Evolutionary conservation across 2,797 vertebrate genomes (phyloP).

Genomic region (Gymnopithys bicolor): DNA sequence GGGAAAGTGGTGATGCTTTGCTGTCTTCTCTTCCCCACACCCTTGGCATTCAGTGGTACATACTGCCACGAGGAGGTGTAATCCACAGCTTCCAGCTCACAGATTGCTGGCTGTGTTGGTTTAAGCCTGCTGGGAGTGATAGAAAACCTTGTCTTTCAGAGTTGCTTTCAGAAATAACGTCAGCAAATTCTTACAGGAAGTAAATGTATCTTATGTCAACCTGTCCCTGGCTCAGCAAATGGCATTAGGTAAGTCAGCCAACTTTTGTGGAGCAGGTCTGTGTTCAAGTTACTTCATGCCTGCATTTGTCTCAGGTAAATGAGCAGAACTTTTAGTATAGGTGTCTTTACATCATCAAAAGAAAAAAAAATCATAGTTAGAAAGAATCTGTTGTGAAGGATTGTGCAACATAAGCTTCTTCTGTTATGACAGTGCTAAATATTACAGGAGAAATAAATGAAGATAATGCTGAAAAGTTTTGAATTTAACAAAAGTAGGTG

Average conservation of each 20-base stretch:
- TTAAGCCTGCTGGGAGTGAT: neutral
- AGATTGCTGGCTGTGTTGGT: neutral
- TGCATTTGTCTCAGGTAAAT: neutral
- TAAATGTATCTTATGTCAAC: neutral
- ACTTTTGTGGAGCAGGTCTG: neutral
- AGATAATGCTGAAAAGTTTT: neutral
- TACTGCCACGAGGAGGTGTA: neutral
- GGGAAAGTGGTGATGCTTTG: neutral
- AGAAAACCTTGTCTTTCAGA: neutral
- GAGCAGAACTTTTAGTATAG: neutral
- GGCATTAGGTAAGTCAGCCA: neutral
- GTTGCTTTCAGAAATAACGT: neutral
- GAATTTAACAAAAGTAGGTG: neutral
- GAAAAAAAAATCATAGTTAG: neutral
- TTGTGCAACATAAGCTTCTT: neutral
- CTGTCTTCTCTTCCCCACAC: neutral
- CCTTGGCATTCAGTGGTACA: rapidly evolving
- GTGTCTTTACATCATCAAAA: neutral
- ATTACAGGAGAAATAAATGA: neutral
- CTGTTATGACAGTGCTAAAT: neutral
- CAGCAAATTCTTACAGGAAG: neutral
- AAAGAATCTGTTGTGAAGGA: neutral
- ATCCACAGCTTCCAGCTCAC: neutral
- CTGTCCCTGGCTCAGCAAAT: neutral
- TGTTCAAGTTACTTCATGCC: rapidly evolving